phyloP scores from a whole-genome alignment of 2,888 invertebrate species.

The Escarpia spicata region DNA sequence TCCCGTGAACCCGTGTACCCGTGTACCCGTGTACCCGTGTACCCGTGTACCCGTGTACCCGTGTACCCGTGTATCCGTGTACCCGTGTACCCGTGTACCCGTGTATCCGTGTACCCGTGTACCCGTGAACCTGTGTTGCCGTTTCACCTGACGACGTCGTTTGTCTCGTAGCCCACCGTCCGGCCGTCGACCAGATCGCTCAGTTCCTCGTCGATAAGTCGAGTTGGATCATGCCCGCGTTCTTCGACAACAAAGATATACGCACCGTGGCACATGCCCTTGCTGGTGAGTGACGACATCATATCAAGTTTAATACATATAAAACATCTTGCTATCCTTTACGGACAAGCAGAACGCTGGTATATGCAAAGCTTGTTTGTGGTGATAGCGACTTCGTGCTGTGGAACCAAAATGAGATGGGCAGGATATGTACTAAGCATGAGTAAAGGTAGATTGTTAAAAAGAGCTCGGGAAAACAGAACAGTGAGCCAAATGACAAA shows the following conservation, averaged over 20 bases:
- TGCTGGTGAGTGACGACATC: slow-evolving; percentile 45
- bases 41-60: not conserved
- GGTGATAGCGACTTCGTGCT: too few species aligned
- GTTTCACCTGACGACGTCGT: not conserved
- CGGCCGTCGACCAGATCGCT: slow-evolving; percentile 51
- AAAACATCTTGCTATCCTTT: too few species aligned
- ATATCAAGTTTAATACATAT: not conserved
- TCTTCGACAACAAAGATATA: slow-evolving; percentile 55
- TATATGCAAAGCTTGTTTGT: too few species aligned
- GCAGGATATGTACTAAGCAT: too few species aligned
- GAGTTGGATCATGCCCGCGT: slow-evolving; percentile 54
- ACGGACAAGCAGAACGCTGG: too few species aligned
- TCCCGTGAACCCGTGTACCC: not conserved
- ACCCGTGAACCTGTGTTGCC: not conserved
- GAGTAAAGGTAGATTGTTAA: too few species aligned
- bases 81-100: not conserved
- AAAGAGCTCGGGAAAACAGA: too few species aligned
- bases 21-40: not conserved
- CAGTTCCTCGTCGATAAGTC: slow-evolving; percentile 50
- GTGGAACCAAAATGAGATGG: too few species aligned
- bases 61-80: not conserved
- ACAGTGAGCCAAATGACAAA: too few species aligned
- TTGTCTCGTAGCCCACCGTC: slow-evolving; percentile 49
- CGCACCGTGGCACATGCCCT: slow-evolving; percentile 56
- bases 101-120: not conserved